Evolutionary conservation across 2,113 vertebrate genomes (phyloP).

Genomic region (Pimephales promelas): DNA sequence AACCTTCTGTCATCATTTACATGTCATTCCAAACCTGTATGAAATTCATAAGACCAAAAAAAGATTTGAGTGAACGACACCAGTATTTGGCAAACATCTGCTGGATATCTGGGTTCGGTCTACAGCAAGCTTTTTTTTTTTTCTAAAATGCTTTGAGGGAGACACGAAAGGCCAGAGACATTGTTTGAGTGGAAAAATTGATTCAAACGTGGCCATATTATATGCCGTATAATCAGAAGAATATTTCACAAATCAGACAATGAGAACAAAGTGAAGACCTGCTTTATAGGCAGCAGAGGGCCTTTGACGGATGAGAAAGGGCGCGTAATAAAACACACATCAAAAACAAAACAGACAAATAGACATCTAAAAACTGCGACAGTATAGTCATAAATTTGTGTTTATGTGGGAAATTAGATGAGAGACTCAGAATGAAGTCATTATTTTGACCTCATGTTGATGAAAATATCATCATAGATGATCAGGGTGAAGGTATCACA

Average conservation of each 20-base stretch:
- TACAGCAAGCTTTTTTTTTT: not conserved
- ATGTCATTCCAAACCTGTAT: not conserved
- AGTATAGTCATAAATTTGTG: not conserved
- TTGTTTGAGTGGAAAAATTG: not conserved
- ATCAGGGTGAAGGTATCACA: slow-evolving; percentile 9
- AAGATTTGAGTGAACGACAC: not conserved
- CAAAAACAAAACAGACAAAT: slow-evolving; percentile 26
- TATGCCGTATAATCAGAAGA: not conserved
- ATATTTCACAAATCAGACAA: not conserved
- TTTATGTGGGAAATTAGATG: not conserved
- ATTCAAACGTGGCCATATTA: not conserved
- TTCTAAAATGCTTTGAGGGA: not conserved
- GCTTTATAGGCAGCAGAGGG: not conserved
- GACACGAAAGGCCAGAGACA: not conserved
- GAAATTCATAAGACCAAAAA: not conserved
- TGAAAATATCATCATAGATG: slow-evolving; percentile 8
- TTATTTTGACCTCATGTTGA: slow-evolving; percentile 31
- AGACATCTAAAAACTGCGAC: not conserved
- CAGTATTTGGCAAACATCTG: not conserved
- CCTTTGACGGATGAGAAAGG: not conserved
- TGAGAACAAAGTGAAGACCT: slow-evolving; percentile 1
- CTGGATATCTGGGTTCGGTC: slow-evolving; percentile 2
- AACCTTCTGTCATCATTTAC: not conserved
- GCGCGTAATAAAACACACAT: not conserved
- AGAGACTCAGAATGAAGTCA: slow-evolving; percentile 12